phyloP scores from a whole-genome alignment of 2,113 vertebrate species.

The Seriola quinqueradiata region DNA sequence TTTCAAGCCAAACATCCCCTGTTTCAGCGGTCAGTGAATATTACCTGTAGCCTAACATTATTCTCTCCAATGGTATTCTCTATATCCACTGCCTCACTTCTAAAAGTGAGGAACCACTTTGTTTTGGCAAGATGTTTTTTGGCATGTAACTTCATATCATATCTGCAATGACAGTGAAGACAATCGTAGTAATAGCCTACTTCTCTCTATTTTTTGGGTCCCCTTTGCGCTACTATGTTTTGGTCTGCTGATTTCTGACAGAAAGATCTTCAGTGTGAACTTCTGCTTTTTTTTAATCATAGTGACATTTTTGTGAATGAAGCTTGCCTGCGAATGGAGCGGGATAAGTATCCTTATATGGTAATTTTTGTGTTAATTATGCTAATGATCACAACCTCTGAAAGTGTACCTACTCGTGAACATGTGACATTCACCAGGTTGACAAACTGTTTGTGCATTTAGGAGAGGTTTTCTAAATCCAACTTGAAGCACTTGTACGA shows the following conservation, averaged over 20 bases:
- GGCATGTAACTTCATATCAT: neutral
- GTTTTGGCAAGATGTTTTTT: neutral
- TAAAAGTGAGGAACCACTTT: too few species aligned
- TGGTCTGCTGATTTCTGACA: neutral
- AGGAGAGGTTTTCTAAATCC: neutral
- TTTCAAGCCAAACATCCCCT: neutral
- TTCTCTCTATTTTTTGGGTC: neutral
- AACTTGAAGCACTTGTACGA: neutral
- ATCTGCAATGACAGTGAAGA: neutral
- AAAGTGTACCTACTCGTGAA: neutral
- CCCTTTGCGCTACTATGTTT: neutral
- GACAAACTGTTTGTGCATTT: neutral
- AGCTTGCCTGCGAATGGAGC: neutral
- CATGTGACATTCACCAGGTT: neutral
- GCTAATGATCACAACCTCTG: neutral
- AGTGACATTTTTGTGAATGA: neutral
- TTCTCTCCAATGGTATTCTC: neutral
- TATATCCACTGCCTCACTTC: neutral
- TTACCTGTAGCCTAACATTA: neutral
- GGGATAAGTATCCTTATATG: neutral
- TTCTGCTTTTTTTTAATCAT: neutral
- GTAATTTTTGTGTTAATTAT: neutral
- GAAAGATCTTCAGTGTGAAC: neutral
- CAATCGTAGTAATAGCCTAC: neutral
- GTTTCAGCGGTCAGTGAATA: neutral